phyloP scores from a whole-genome alignment of 1,140 invertebrate genomes.

The Ceratina calcarata region DNA sequence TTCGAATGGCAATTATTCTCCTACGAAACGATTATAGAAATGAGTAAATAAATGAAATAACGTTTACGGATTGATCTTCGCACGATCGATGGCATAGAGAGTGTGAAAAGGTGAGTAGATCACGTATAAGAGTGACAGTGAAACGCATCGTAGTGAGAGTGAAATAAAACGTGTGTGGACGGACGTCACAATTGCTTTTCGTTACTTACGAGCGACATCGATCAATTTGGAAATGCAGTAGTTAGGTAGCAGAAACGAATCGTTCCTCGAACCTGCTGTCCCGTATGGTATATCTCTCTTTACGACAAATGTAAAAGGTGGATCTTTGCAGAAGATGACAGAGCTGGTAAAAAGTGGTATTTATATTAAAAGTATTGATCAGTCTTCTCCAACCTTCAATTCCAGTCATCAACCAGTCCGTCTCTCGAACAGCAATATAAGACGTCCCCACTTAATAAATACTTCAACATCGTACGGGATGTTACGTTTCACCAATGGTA shows the following conservation, averaged over 20 bases:
- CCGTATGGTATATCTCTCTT: constrained; percentile 30
- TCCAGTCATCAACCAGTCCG: no score
- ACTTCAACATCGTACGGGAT: no score
- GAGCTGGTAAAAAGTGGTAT: constrained; percentile 3
- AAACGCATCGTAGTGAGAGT: constrained; percentile 34
- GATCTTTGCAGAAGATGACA: no score
- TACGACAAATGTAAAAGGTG: not conserved
- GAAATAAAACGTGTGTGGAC: constrained; percentile 28
- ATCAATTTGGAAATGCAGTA: constrained; percentile 8
- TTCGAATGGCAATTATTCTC: no score
- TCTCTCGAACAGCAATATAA: constrained; percentile 23
- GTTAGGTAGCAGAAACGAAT: constrained; percentile 24
- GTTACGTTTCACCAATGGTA: no score
- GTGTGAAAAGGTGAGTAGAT: constrained; percentile 7
- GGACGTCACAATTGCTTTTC: constrained; percentile 55
- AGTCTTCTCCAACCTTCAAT: no score
- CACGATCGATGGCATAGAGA: not conserved
- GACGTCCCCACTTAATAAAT: not conserved
- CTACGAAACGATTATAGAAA: no score
- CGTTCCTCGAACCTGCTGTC: constrained; percentile 27
- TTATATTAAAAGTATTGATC: no score
- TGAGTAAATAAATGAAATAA: no score
- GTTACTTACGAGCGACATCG: constrained; percentile 45
- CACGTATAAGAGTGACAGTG: constrained; percentile 29
- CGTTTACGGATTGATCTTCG: constrained; percentile 1